A percentile compares a stretch with the other conserved stretches of the same genome.
These are phyloP conservation scores for Drosophila dives DNA, from an alignment of 2,888 invertebrate genomes.

Conservation along the genomic window DNA sequence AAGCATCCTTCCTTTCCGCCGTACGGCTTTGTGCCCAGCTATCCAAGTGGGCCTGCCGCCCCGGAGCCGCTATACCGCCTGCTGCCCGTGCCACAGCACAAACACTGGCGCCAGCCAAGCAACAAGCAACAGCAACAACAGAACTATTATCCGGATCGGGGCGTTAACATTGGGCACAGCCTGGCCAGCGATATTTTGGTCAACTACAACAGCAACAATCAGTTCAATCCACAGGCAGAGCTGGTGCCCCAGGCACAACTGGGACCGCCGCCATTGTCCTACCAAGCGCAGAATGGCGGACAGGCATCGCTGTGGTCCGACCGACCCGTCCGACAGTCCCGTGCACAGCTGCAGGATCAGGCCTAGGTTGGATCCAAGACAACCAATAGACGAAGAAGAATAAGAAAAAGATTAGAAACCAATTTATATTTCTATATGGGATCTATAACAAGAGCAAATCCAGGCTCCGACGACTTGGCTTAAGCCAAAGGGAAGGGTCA, in stretches of 20 bases:
- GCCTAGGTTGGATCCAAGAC: slow-evolving; percentile 74
- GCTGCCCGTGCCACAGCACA: slow-evolving; percentile 61
- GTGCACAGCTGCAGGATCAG: slow-evolving; percentile 83
- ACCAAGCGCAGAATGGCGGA: slow-evolving; percentile 67
- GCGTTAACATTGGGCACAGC: slow-evolving; percentile 82
- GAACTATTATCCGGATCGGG: slow-evolving; percentile 87
- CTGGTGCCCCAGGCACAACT: slow-evolving; percentile 73
- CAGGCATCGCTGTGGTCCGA: slow-evolving; percentile 65
- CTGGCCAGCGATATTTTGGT: slow-evolving; percentile 85
- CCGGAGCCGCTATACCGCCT: slow-evolving; percentile 60
- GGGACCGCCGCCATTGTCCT: slow-evolving; percentile 68
- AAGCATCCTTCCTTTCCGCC: slow-evolving; percentile 63
- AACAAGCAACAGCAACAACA: slow-evolving; percentile 86
- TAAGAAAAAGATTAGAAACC: background rate
- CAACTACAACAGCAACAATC: slow-evolving; percentile 88
- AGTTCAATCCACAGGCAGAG: slow-evolving; percentile 84
- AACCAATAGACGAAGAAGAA: background rate
- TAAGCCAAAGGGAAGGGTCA: background rate
- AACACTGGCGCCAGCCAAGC: slow-evolving; percentile 56
- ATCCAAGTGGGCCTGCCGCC: slow-evolving; percentile 54
- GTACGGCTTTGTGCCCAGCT: slow-evolving; percentile 62
- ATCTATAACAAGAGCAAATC: background rate
- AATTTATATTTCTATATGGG: slow-evolving; percentile 4
- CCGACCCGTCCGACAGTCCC: slow-evolving; percentile 64
- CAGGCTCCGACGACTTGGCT: background rate